Percentiles rank a stretch among this genome's conserved stretches.
Conservation (phyloP, 1,140 invertebrate species). For the Leptinotarsa defecta region DNA sequence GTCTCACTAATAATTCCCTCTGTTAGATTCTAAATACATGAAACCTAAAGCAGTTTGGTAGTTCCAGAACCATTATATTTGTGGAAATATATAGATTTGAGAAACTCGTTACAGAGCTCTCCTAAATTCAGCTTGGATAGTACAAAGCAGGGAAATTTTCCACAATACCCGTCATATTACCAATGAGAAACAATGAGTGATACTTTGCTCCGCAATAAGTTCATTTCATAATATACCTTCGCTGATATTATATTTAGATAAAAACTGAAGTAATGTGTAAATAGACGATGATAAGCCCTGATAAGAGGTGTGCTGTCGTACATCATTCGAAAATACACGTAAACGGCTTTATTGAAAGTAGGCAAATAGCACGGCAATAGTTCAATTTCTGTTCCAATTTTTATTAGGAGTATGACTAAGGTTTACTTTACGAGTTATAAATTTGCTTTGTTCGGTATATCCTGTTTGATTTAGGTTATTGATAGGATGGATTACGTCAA, state of each 20-base stretch:
- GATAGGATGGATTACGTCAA: not conserved
- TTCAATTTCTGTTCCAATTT: not conserved
- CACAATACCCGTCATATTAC: not conserved
- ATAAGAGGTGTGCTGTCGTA: slow-evolving; percentile 31
- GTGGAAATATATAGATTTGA: not conserved
- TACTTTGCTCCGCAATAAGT: slow-evolving; percentile 2
- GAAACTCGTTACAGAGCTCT: not conserved
- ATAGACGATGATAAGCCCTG: slow-evolving; percentile 33
- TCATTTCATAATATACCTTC: slow-evolving; percentile 11
- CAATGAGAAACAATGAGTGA: not conserved
- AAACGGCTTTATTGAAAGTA: slow-evolving; percentile 8
- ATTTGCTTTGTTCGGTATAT: not conserved
- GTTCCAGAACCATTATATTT: not conserved
- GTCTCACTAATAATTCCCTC: no score
- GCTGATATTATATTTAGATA: slow-evolving; percentile 23
- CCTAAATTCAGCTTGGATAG: not conserved
- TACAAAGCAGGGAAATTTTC: not conserved
- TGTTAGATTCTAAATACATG: not conserved
- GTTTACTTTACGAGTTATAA: not conserved
- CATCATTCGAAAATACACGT: slow-evolving; percentile 22
- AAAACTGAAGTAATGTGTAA: slow-evolving; percentile 42
- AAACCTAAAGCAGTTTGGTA: not conserved
- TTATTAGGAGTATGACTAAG: not conserved
- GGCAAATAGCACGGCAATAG: not conserved
- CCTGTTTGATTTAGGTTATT: not conserved